A percentile compares a stretch with the other conserved stretches of the same genome.
These are phyloP conservation scores for Pelvicachromis taeniatus DNA, from an alignment of 2,113 vertebrate species.

Conservation along the genomic window DNA sequence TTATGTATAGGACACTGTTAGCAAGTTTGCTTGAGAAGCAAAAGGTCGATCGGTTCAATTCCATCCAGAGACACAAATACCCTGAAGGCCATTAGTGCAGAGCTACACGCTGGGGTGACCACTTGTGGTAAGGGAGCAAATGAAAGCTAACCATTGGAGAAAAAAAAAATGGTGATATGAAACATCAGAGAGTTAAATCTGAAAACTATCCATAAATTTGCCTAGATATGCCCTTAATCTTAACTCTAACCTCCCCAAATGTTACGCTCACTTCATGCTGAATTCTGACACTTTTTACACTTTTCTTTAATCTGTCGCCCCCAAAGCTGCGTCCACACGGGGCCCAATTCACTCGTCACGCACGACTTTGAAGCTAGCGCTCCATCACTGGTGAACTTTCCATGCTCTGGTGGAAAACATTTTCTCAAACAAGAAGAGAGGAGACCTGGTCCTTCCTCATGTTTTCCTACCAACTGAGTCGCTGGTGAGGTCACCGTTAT, in stretches of 20 bases:
- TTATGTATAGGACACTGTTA: background rate
- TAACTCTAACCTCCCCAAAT: background rate
- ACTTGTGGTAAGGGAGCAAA: no score
- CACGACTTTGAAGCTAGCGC: background rate
- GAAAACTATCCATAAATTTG: no score
- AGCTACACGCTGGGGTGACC: background rate
- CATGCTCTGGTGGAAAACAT: background rate
- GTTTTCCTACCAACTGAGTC: background rate
- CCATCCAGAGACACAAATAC: background rate
- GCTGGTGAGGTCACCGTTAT: background rate
- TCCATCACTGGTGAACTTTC: background rate
- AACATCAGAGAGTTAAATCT: no score
- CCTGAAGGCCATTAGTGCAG: background rate
- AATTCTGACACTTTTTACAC: background rate
- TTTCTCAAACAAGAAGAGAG: background rate
- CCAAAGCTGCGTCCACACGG: accelerated
- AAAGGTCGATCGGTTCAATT: background rate
- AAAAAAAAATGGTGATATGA: no score
- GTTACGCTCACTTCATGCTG: background rate
- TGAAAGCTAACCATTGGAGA: no score
- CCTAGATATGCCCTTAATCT: no score
- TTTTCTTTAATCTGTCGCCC: background rate
- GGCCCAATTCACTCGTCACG: background rate
- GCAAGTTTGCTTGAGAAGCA: background rate
- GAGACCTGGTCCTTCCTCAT: background rate